phyloP scores from a whole-genome alignment of 2,113 vertebrate species.

The Propithecus coquereli region DNA sequence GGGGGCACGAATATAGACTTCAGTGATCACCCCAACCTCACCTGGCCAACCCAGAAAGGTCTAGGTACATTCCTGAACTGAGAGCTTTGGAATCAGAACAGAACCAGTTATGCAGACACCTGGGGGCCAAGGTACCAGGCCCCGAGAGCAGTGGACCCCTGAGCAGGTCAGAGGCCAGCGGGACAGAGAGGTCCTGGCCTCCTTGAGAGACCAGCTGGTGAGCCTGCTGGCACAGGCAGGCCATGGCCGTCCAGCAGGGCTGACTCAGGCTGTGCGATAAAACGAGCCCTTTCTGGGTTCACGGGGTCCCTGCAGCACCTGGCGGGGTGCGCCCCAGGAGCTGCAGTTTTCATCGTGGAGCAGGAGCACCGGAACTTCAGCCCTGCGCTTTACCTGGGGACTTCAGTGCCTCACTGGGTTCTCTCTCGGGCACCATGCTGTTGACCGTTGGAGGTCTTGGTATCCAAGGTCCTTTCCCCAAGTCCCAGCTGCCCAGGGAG shows the following conservation, averaged over 20 bases:
- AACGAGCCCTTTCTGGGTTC: neutral
- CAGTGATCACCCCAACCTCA: neutral
- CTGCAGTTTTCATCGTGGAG: accelerated
- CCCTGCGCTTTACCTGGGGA: accelerated
- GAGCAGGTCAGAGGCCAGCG: too few relatives aligned
- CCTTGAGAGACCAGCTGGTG: neutral
- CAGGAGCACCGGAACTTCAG: neutral
- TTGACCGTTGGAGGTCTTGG: neutral
- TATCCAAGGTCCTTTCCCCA: neutral
- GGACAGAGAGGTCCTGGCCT: neutral
- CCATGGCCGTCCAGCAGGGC: accelerated
- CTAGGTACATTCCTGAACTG: neutral
- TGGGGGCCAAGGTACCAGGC: neutral
- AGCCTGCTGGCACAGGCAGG: too few relatives aligned
- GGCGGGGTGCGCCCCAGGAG: neutral
- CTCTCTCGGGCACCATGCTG: neutral
- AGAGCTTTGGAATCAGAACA: neutral
- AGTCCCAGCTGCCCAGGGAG: neutral
- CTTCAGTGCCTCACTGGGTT: accelerated
- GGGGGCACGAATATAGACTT: neutral
- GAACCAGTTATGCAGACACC: neutral
- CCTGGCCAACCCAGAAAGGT: neutral
- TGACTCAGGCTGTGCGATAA: neutral
- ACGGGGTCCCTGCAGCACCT: neutral
- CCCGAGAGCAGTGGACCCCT: too few relatives aligned